Percentiles rank a stretch among this genome's conserved stretches.
Evolutionary conservation across 2,888 invertebrate species (phyloP).

Genomic region (Teinopalpus imperialis): DNA sequence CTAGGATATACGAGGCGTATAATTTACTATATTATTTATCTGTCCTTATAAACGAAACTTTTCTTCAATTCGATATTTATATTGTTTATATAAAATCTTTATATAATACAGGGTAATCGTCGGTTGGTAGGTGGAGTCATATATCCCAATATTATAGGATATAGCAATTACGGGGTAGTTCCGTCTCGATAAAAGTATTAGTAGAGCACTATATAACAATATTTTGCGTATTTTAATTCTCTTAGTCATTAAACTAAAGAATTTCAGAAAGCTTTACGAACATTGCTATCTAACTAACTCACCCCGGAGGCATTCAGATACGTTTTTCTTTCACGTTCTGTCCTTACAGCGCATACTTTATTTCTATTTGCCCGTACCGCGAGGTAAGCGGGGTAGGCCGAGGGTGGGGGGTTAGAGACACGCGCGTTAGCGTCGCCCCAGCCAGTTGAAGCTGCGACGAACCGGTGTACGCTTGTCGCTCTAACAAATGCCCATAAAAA

Average conservation of each 20-base stretch:
- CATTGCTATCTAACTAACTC: conserved; percentile 39
- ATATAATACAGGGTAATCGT: no score
- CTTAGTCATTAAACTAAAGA: conserved; percentile 26
- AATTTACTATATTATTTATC: no score
- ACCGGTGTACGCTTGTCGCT: conserved; percentile 52
- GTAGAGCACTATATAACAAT: no score
- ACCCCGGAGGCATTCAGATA: conserved; percentile 55
- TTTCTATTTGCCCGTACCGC: conserved; percentile 76
- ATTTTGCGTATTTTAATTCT: no score
- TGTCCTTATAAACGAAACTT: no score
- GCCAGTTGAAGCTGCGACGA: conserved; percentile 76
- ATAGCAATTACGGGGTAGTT: no score
- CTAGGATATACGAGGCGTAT: no score
- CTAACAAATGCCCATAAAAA: conserved; percentile 40
- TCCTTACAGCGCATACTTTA: conserved; percentile 77
- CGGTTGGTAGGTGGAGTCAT: no score
- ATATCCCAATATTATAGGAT: no score
- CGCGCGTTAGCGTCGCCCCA: conserved; percentile 77
- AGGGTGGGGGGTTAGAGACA: conserved; percentile 60
- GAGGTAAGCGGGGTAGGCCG: conserved; percentile 59
- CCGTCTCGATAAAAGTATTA: no score
- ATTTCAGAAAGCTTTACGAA: conserved; percentile 30
- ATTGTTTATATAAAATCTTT: no score
- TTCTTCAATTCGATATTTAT: no score
- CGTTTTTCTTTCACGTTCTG: conserved; percentile 68